Evolutionary conservation across 2,888 invertebrate species (phyloP).

Genomic region (Phasia obesa): DNA sequence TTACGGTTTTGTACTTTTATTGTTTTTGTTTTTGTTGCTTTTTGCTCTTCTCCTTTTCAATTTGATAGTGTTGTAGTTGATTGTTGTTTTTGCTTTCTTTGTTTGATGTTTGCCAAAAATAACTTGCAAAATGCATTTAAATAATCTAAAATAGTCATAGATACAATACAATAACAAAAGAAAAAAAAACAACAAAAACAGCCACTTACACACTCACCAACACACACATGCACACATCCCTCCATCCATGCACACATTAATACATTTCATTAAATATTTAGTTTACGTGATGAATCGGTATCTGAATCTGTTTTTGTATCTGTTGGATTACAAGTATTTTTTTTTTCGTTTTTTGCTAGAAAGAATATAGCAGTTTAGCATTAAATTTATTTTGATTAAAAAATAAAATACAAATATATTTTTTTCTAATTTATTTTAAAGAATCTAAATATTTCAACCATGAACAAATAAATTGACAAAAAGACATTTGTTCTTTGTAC

Average conservation of each 20-base stretch:
- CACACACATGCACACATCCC: background rate
- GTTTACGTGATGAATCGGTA: constrained; percentile 60
- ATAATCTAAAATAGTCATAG: constrained; percentile 64
- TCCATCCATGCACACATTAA: constrained; percentile 29
- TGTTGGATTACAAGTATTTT: constrained; percentile 35
- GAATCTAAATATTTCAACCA: constrained; percentile 66
- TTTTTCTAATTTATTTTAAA: constrained; percentile 50
- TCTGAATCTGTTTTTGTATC: background rate
- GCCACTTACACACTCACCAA: background rate
- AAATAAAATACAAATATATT: constrained; percentile 8
- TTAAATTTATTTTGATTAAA: constrained; percentile 46
- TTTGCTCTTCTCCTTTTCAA: constrained; percentile 39
- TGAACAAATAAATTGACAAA: constrained; percentile 71
- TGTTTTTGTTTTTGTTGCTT: constrained; percentile 31
- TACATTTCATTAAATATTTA: constrained; percentile 66
- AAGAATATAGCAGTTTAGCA: constrained; percentile 10
- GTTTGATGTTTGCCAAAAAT: constrained; percentile 69
- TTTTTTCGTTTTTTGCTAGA: constrained; percentile 11
- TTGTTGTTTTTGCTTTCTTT: constrained; percentile 40
- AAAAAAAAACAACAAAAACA: background rate
- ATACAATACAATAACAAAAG: constrained; percentile 20
- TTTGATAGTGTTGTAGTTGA: constrained; percentile 45
- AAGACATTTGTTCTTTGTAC: constrained; percentile 53
- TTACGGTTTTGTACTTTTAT: constrained; percentile 48
- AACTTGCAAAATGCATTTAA: constrained; percentile 69